phyloP scores from a whole-genome alignment of 2,797 vertebrate species.

The Stomatorhinus walkeri region DNA sequence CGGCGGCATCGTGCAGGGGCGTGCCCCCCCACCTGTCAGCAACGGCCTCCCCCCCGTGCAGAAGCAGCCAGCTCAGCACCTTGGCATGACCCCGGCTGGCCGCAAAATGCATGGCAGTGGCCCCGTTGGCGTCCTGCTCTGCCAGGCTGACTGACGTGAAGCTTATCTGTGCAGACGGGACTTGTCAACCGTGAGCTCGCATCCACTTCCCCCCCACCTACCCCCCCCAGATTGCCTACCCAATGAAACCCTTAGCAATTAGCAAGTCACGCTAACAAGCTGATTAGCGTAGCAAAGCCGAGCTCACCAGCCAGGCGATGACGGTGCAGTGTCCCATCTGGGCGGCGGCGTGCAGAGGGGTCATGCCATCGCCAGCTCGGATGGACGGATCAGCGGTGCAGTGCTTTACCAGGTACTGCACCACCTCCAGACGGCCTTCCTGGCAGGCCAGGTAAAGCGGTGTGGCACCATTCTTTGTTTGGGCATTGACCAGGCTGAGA shows the following conservation, averaged over 20 bases:
- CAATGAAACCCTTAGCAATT: not conserved
- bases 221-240: not conserved
- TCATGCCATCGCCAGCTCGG: constrained; percentile 88
- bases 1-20: constrained; percentile 84
- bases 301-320: constrained; percentile 92
- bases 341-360: constrained; percentile 83
- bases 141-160: constrained; percentile 78
- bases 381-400: constrained; percentile 76
- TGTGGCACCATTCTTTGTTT: constrained; percentile 97
- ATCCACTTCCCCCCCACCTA: not conserved
- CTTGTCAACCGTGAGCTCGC: not conserved
- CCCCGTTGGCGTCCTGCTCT: constrained; percentile 76
- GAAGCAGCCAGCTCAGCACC: constrained; percentile 92
- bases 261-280: not conserved
- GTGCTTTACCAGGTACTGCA: constrained; percentile 88
- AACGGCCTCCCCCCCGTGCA: constrained; percentile 87
- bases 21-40: constrained; percentile 82
- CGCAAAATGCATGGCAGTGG: constrained; percentile 92
- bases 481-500: constrained; percentile 75
- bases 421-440: constrained; percentile 91
- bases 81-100: constrained; percentile 90
- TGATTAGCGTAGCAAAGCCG: too few relatives aligned
- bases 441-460: constrained; percentile 97
- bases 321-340: constrained; percentile 95
- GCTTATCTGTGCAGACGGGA: constrained; percentile 65